Evolutionary conservation across 2,113 vertebrate species (phyloP), one percentile per base, ranked within the genome.

Genomic region (Henicopernis longicauda): DNA sequence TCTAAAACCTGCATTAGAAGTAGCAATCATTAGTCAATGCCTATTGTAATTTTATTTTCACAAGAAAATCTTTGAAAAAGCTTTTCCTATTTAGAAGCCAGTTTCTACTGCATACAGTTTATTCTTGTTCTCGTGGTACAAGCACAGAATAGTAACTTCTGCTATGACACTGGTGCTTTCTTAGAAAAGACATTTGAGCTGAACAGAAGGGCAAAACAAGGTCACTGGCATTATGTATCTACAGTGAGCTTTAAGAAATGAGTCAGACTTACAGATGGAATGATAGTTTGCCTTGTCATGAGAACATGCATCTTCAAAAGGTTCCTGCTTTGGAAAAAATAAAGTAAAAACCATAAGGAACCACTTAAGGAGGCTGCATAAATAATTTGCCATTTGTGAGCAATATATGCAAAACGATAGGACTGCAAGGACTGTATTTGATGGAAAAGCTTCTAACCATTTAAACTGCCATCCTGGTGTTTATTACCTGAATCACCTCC

Each of bases 321-420:
- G 81, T 93, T 97, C 96, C 78, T 97, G 87, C 90, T 97, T 98
- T 92, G 87, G 91, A 94, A 97, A 97, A 97, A 97, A 96, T 87
- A 62, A 94, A 97, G 92, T 97, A 95, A 96, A 93, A 97, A 96
- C 92, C 82, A 94, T 97, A 98, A 97, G 92, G 87, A 97, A 93
- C 91, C 96, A 97, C 95, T 97, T 97, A 97, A 97, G 88, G 78
- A 97, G 84, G 55, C 95, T 93, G 92, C 87, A 91, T 97, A 97
- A 98, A 96, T 98, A 97, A 95, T 94, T 96, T 98, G 96, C 94
- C 97, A 90, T 98, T 98, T 96, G 97, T 97, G 96, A 97, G 96
- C 96, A 96, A 97, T 96, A 96, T 96, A 97, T 96, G 86, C 94
- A 96, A 96, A 98, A 97, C 4, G 86, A 97, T 95, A 97, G 93